These are phyloP conservation scores for Xiphias gladius DNA, from an alignment of 2,113 vertebrate genomes.

Conservation along the genomic window DNA sequence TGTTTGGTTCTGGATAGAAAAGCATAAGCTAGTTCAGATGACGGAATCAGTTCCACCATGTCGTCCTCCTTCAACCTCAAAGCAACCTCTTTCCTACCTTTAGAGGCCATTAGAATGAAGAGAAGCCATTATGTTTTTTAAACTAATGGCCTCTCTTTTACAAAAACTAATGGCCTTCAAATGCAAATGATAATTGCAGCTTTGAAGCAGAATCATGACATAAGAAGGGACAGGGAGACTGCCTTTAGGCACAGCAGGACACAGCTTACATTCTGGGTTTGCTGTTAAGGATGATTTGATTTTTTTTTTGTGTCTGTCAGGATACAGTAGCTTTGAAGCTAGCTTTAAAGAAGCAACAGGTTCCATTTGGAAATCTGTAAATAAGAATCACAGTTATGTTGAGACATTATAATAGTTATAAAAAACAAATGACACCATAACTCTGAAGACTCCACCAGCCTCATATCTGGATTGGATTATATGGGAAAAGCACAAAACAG, in stretches of 20 bases:
- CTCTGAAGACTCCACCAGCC: neutral
- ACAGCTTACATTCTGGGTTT: neutral
- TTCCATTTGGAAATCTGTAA: slow-evolving; percentile 12
- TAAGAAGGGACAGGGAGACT: neutral
- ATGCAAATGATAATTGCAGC: neutral
- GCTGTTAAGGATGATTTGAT: slow-evolving; percentile 1
- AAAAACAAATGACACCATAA: neutral
- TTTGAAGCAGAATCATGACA: slow-evolving; percentile 2
- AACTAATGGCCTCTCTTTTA: neutral
- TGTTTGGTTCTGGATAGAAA: slow-evolving; percentile 43
- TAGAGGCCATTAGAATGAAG: neutral
- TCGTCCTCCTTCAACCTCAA: slow-evolving; percentile 31
- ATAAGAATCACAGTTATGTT: slow-evolving; percentile 1
- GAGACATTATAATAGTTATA: neutral
- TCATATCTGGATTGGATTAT: neutral
- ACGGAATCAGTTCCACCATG: slow-evolving; percentile 43
- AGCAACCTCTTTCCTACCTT: slow-evolving; percentile 12
- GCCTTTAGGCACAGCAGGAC: neutral
- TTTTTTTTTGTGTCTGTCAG: neutral
- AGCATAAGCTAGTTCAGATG: slow-evolving; percentile 36
- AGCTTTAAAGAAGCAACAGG: slow-evolving; percentile 17
- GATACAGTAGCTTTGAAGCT: neutral
- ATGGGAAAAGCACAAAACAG: neutral
- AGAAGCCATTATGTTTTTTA: neutral
- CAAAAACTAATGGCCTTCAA: neutral